Conservation (phyloP, 2,797 vertebrate genomes). For the Lutra lutra region DNA sequence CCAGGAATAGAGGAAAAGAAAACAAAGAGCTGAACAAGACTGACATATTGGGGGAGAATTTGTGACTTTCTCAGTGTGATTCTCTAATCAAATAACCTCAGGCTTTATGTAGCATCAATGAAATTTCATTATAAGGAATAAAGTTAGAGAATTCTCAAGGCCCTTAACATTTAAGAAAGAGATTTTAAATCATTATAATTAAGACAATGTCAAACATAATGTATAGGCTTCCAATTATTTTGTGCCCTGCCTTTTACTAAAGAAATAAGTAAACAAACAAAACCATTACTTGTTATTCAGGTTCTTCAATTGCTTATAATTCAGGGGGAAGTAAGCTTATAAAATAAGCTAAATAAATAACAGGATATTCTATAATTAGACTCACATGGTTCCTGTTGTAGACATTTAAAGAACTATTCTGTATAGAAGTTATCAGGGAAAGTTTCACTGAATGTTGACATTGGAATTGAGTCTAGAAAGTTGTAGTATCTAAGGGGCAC, state of each 20-base stretch:
- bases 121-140: slow-evolving; percentile 21
- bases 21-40: not conserved
- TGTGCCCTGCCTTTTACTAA: not conserved
- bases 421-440: not conserved
- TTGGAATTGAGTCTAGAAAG: not conserved
- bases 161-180: not conserved
- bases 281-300: not conserved
- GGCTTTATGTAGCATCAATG: not conserved
- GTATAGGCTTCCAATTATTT: not conserved
- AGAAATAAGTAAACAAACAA: not conserved
- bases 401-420: not conserved
- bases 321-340: not conserved
- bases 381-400: not conserved
- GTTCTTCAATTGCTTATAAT: not conserved
- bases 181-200: not conserved
- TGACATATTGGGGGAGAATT: not conserved
- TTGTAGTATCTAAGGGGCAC: not conserved
- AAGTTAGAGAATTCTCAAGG: not conserved
- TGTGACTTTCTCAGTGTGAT: not conserved
- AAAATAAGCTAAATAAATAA: not conserved
- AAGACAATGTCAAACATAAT: not conserved
- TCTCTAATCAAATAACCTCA: not conserved
- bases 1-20: not conserved
- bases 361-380: not conserved
- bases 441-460: not conserved